A percentile compares a stretch with the other conserved stretches of the same genome.
phyloP scores from a whole-genome alignment of 2,888 invertebrate species.

The Ichneumoninae sp. region DNA sequence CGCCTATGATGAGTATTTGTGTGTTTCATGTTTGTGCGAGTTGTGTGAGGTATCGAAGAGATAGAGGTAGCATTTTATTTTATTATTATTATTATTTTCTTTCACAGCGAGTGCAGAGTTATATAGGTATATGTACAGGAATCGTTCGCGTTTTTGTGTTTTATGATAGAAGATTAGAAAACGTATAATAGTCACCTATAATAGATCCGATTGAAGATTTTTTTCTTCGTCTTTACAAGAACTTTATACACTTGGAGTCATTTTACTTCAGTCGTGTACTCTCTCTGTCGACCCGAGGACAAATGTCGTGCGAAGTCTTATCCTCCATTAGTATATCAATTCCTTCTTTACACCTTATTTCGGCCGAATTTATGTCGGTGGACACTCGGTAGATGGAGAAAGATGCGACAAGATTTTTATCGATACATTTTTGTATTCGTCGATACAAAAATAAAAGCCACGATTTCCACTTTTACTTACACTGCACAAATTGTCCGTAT shows the following conservation, averaged over 20 bases:
- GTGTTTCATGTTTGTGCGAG: not conserved
- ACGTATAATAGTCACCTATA: conserved; percentile 56
- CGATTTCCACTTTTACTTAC: not conserved
- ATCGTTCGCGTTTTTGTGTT: conserved; percentile 33
- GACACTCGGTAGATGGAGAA: not conserved
- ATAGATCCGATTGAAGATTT: conserved; percentile 40
- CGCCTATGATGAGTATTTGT: not conserved
- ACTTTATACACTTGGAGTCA: conserved; percentile 46
- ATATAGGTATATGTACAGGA: conserved; percentile 47
- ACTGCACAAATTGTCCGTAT: not conserved
- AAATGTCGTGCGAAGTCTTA: conserved; percentile 22
- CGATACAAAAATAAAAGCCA: not conserved
- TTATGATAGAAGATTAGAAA: conserved; percentile 63
- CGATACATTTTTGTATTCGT: not conserved
- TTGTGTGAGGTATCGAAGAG: conserved; percentile 21
- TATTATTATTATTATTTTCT: not conserved
- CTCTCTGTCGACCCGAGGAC: conserved; percentile 51
- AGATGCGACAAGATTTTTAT: not conserved
- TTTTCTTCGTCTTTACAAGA: conserved; percentile 31
- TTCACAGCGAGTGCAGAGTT: conserved; percentile 42
- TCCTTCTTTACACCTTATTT: not conserved
- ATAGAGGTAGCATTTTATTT: conserved; percentile 23
- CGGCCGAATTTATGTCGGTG: not conserved
- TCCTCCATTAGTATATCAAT: conserved; percentile 16
- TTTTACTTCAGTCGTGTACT: conserved; percentile 60